Percentiles rank a stretch among this genome's conserved stretches.
These are phyloP conservation scores for Urosaurus nigricauda DNA, from an alignment of 2,797 vertebrate species.

Conservation along the genomic window DNA sequence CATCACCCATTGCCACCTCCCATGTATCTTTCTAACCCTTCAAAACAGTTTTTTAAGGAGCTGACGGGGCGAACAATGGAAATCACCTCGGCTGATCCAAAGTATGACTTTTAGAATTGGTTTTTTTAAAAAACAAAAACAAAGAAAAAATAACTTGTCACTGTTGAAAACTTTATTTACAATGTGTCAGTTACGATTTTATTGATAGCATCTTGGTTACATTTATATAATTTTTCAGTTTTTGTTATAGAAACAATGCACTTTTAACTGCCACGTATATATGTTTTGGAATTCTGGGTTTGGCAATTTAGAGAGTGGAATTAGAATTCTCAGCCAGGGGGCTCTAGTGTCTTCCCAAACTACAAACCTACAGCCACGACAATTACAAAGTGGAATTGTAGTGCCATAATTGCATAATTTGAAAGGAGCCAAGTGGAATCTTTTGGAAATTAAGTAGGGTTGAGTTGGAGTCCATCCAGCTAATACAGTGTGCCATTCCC, in stretches of 20 bases:
- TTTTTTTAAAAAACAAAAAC: background rate
- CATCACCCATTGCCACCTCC: background rate
- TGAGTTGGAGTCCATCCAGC: too few species aligned
- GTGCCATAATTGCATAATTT: too few species aligned
- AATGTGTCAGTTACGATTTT: background rate
- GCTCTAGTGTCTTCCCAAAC: too few species aligned
- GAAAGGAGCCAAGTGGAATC: too few species aligned
- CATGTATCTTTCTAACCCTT: background rate
- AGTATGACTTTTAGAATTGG: background rate
- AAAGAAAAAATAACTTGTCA: background rate
- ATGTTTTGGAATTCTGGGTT: too few species aligned
- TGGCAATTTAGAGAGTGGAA: too few species aligned
- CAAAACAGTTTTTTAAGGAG: background rate
- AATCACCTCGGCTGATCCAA: background rate
- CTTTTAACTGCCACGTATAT: too few species aligned
- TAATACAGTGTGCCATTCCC: too few species aligned
- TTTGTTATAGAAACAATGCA: background rate
- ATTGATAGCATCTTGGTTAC: background rate
- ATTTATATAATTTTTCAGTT: background rate
- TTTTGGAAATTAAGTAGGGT: too few species aligned
- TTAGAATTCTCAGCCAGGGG: too few species aligned
- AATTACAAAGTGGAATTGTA: too few species aligned
- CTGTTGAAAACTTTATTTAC: background rate
- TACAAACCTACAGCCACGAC: too few species aligned
- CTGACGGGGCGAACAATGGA: background rate